Evolutionary conservation across 1,140 invertebrate species (phyloP).

Genomic region (Trinorchestia longiramus): DNA sequence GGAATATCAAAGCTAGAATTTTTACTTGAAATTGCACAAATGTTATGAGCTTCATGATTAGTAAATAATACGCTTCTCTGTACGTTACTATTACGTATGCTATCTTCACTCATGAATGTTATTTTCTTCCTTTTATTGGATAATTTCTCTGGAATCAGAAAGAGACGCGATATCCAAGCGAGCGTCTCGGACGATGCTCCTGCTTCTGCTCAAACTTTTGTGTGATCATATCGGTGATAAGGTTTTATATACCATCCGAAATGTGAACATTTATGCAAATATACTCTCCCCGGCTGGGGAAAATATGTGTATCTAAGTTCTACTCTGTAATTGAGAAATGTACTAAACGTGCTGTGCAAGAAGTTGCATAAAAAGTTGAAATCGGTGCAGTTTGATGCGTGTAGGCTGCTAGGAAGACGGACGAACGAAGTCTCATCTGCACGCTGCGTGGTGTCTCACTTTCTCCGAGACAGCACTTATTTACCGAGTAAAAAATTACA

Average conservation of each 20-base stretch:
- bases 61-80: no score
- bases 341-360: background rate
- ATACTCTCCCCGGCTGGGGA: background rate
- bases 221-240: background rate
- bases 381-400: background rate
- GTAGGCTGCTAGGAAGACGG: background rate
- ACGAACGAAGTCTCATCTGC: background rate
- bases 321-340: background rate
- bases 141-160: background rate
- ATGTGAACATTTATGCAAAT: background rate
- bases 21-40: no score
- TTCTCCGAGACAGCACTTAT: constrained; percentile 18
- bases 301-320: background rate
- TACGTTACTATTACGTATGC: no score
- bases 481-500: background rate
- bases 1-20: no score
- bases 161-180: background rate
- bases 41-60: no score
- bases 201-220: no score
- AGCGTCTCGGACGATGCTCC: background rate
- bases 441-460: background rate
- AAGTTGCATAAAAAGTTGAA: background rate
- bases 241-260: background rate
- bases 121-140: background rate
- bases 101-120: no score